Percentiles rank a stretch among this genome's conserved stretches.
Conservation (phyloP, 2,113 vertebrate genomes). For the Carassius auratus region DNA sequence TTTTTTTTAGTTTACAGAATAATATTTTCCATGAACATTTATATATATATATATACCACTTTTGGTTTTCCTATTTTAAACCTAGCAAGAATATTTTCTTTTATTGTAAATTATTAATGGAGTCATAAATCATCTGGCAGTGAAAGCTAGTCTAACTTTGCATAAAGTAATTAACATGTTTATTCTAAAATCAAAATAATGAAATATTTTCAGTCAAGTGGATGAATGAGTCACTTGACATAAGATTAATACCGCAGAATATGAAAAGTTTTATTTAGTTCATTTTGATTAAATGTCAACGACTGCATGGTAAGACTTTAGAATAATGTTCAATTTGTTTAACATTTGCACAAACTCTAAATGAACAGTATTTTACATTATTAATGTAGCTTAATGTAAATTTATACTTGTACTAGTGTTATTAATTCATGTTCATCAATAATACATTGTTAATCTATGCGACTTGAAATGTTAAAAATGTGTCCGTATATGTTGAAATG, state of each 20-base stretch:
- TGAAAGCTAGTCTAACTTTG: slow-evolving; percentile 3
- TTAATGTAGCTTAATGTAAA: neutral
- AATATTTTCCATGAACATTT: slow-evolving; percentile 69
- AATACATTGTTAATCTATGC: neutral
- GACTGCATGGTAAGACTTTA: neutral
- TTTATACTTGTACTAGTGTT: neutral
- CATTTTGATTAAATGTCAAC: neutral
- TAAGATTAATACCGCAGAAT: neutral
- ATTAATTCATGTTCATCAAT: neutral
- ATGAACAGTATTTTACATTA: neutral
- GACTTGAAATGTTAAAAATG: neutral
- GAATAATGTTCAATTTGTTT: neutral
- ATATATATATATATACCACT: slow-evolving; percentile 53
- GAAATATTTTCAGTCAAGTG: neutral
- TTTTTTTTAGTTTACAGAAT: slow-evolving; percentile 77
- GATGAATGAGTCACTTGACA: neutral
- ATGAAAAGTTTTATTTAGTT: neutral
- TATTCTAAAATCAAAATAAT: neutral
- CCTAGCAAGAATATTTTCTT: neutral
- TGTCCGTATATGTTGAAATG: neutral
- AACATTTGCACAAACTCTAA: neutral
- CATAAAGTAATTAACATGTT: neutral
- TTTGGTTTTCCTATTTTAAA: slow-evolving; percentile 31
- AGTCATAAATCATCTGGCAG: neutral
- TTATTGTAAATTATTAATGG: neutral